Evolutionary conservation across 2,113 vertebrate species (phyloP), one percentile per base, ranked within the genome.

Genomic region (Protomyctophum bolini): DNA sequence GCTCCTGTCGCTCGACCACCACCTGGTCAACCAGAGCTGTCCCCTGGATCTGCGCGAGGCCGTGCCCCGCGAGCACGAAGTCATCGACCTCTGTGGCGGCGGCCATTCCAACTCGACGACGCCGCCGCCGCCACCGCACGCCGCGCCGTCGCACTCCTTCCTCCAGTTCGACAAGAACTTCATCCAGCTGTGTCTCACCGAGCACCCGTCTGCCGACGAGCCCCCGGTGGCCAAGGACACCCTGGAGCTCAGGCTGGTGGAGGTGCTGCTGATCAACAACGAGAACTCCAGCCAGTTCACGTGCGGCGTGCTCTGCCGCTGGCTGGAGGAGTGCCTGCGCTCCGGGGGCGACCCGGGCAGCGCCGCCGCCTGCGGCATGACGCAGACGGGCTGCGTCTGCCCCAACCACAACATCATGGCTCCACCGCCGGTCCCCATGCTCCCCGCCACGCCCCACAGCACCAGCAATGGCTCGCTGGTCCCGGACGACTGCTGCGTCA

Each of bases 81-180:
- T 94, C 21, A 76, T 96, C 68, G 94, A 98, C 87, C 94, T 97
- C 49, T 98, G 97, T 21, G 21, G 21, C 28, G 90, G 92, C 1
- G 91, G 88, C 41, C 77, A 92, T 8, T 70, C 79, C 10, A 71
- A 61, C 75, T 68, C 80, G 60, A 21, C 21, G 21, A 21, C 21
- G 2, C 21, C 21, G 21, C 21, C 2, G 21, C 21, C 21, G 87
- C n/a, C n/a, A n/a, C 4, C 33, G 5, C 33, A 3, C 5, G 33
- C 87, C 0, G 92, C 91, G 21, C 95, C 95, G 21, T 95, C 95
- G 1, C 94, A 97, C 73, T 92, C 96, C 72, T 98, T 99, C 89
- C 92, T 97, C 69, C 97, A 98, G 76, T 98, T 99, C 3, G 97
- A 99, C 90, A 99, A 98, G 93, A 98, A 98, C 92, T 99, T 98